Conservation (phyloP, 2,888 invertebrate species). For the Slavum lentiscoides region DNA sequence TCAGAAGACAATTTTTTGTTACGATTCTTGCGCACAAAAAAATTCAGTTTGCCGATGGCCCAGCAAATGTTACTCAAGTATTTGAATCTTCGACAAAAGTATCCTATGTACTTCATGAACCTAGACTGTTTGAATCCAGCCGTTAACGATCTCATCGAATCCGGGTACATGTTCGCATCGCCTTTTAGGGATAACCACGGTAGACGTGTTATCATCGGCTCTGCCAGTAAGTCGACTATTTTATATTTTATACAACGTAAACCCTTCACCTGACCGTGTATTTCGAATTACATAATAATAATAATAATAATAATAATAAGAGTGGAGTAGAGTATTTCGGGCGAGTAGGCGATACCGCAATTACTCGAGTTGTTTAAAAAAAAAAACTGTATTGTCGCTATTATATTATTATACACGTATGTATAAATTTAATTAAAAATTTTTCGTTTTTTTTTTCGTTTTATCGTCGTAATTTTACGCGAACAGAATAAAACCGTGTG, state of each 20-base stretch:
- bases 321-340: too few species aligned
- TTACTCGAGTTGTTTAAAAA: too few species aligned
- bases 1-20: slow-evolving; percentile 73
- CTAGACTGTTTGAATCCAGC: slow-evolving; percentile 72
- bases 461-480: too few species aligned
- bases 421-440: too few species aligned
- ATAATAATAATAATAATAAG: too few species aligned
- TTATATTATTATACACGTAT: too few species aligned
- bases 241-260: not conserved
- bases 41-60: slow-evolving; percentile 78
- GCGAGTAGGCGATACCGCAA: too few species aligned
- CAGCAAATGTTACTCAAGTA: slow-evolving; percentile 79
- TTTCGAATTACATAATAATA: not conserved
- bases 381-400: too few species aligned
- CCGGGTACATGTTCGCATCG: slow-evolving; percentile 76
- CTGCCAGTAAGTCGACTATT: slow-evolving; percentile 68
- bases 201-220: slow-evolving; percentile 74
- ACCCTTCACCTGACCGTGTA: not conserved
- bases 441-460: too few species aligned
- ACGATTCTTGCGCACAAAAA: slow-evolving; percentile 78
- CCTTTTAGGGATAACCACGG: slow-evolving; percentile 76
- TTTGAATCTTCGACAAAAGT: slow-evolving; percentile 74
- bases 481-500: too few species aligned
- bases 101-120: slow-evolving; percentile 72
- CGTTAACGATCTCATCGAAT: slow-evolving; percentile 71